These are phyloP conservation scores for Phytoseiulus persimilis DNA, from an alignment of 2,888 invertebrate genomes.

Conservation along the genomic window DNA sequence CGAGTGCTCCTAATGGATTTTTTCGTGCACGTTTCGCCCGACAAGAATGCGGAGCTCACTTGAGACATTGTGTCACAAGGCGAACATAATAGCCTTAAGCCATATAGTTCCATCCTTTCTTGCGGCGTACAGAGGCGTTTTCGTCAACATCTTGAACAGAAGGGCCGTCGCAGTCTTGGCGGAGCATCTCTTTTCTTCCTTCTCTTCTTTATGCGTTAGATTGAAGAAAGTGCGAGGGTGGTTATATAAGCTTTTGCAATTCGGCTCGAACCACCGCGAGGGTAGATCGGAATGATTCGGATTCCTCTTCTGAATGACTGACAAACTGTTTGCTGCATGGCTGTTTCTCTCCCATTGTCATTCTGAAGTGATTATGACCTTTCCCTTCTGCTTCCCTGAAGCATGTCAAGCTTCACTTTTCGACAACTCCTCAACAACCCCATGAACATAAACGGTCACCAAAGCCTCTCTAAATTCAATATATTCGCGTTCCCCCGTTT, in stretches of 20 bases:
- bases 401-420: no score
- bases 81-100: neutral
- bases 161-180: neutral
- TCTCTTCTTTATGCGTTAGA: neutral
- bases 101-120: neutral
- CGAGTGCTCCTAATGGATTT: no score
- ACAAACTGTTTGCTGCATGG: neutral
- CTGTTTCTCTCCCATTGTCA: neutral
- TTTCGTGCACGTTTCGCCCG: constrained; percentile 17
- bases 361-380: neutral
- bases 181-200: neutral
- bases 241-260: neutral
- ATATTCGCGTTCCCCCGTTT: no score
- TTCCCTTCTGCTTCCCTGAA: no score
- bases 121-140: neutral
- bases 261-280: neutral
- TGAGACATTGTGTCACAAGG: neutral
- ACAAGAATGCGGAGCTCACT: neutral
- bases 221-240: neutral
- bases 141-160: neutral
- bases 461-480: no score
- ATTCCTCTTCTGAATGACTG: neutral
- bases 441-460: no score
- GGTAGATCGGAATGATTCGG: neutral
- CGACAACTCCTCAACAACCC: no score